These are phyloP conservation scores for Aleiodes sp. DNA, from an alignment of 1,140 invertebrate species.

Conservation along the genomic window DNA sequence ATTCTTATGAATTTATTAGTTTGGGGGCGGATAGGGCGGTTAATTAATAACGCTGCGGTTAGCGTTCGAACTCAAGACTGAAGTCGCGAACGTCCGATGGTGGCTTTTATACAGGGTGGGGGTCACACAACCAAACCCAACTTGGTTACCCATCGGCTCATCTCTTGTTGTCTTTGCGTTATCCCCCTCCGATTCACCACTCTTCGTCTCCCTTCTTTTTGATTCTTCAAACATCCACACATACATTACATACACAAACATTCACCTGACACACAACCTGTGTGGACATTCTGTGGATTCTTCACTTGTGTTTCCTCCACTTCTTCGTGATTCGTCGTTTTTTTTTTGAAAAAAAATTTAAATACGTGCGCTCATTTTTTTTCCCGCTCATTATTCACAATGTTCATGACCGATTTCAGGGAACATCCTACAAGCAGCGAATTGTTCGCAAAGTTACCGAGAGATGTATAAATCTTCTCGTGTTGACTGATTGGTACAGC, in stretches of 20 bases:
- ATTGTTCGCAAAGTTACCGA: too few relatives aligned
- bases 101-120: slow-evolving; percentile 46
- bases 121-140: slow-evolving; percentile 40
- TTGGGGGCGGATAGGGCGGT: slow-evolving; percentile 9
- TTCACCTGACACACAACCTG: neutral
- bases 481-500: too few relatives aligned
- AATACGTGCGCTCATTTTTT: too few relatives aligned
- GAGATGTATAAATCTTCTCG: too few relatives aligned
- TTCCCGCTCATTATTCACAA: too few relatives aligned
- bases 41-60: slow-evolving; percentile 34
- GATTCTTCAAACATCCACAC: neutral
- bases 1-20: neutral
- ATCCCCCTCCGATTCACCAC: slow-evolving; percentile 23
- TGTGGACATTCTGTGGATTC: neutral
- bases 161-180: slow-evolving; percentile 37
- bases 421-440: too few relatives aligned
- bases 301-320: neutral
- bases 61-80: slow-evolving; percentile 44
- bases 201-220: slow-evolving; percentile 15
- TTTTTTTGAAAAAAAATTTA: too few relatives aligned
- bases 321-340: neutral
- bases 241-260: too few relatives aligned
- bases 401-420: too few relatives aligned
- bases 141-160: slow-evolving; percentile 40
- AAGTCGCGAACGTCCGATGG: slow-evolving; percentile 38